Evolutionary conservation across 2,888 invertebrate species (phyloP).

Genomic region (Orgyia antiqua): DNA sequence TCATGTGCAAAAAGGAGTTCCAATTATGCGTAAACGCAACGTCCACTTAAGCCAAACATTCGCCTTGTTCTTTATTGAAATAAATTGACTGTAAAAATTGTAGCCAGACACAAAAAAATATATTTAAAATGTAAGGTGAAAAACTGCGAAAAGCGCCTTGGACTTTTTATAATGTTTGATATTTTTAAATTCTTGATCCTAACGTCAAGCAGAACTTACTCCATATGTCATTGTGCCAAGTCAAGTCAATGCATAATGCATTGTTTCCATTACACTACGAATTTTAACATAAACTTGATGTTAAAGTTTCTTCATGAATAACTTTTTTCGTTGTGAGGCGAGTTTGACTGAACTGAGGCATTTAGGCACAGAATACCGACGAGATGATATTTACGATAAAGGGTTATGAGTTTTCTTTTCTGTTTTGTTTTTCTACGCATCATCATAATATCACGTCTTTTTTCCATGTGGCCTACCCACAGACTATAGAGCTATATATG

Average conservation of each 20-base stretch:
- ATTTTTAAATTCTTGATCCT: constrained; percentile 58
- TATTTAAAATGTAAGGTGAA: constrained; percentile 44
- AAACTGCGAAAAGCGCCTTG: constrained; percentile 56
- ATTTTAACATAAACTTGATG: constrained; percentile 74
- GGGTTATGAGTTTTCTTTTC: too few relatives aligned
- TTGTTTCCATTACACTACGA: constrained; percentile 76
- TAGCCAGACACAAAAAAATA: constrained; percentile 36
- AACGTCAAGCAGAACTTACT: constrained; percentile 63
- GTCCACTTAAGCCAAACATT: constrained; percentile 60
- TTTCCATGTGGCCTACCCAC: too few relatives aligned
- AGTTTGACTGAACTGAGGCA: constrained; percentile 28
- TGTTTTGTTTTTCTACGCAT: too few relatives aligned
- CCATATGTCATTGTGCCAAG: constrained; percentile 73
- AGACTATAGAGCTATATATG: too few relatives aligned
- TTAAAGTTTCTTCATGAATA: constrained; percentile 72
- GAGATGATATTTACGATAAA: too few relatives aligned
- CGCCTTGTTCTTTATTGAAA: constrained; percentile 46
- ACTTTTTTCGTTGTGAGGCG: constrained; percentile 54
- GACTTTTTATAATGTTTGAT: constrained; percentile 42
- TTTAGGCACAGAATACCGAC: too few relatives aligned
- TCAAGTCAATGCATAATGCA: constrained; percentile 65
- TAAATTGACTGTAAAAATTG: constrained; percentile 55
- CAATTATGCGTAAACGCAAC: constrained; percentile 70
- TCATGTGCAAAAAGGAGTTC: constrained; percentile 60
- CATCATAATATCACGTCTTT: too few relatives aligned